Evolutionary conservation across 2,888 invertebrate genomes (phyloP).

Genomic region (Melinaea menophilus): DNA sequence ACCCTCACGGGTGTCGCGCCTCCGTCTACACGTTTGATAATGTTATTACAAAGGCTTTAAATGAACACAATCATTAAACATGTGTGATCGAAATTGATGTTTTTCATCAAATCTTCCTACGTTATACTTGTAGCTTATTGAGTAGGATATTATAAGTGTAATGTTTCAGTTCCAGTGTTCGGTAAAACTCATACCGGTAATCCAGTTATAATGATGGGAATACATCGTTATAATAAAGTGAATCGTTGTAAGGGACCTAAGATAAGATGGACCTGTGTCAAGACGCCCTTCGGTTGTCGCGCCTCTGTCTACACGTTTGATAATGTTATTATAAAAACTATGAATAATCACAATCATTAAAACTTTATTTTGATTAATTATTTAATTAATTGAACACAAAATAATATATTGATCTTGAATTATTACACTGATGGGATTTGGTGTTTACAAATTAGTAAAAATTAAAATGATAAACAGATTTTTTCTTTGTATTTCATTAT

Average conservation of each 20-base stretch:
- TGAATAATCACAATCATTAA: slow-evolving; percentile 42
- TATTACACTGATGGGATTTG: too few species aligned
- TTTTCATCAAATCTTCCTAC: too few species aligned
- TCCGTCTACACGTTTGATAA: slow-evolving; percentile 33
- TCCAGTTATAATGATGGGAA: slow-evolving; percentile 40
- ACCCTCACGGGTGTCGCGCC: slow-evolving; percentile 32
- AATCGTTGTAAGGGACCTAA: slow-evolving; percentile 38
- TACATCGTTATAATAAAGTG: slow-evolving; percentile 42
- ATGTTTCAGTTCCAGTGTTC: slow-evolving; percentile 35
- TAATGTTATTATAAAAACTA: slow-evolving; percentile 36
- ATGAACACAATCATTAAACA: slow-evolving; percentile 33
- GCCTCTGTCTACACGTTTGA: slow-evolving; percentile 39
- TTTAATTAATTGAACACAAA: too few species aligned
- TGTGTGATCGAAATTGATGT: too few species aligned
- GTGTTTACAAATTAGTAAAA: too few species aligned
- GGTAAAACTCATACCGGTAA: slow-evolving; percentile 41
- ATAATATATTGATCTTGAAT: too few species aligned
- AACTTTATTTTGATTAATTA: background rate
- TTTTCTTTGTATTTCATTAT: too few species aligned
- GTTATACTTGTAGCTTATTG: too few species aligned
- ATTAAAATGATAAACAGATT: too few species aligned
- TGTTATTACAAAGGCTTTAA: slow-evolving; percentile 26
- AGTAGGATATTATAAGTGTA: too few species aligned
- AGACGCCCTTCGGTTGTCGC: slow-evolving; percentile 38
- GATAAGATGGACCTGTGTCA: slow-evolving; percentile 44